These are phyloP conservation scores for Dromiciops gliroides DNA, from an alignment of 2,113 vertebrate species.

Conservation along the genomic window DNA sequence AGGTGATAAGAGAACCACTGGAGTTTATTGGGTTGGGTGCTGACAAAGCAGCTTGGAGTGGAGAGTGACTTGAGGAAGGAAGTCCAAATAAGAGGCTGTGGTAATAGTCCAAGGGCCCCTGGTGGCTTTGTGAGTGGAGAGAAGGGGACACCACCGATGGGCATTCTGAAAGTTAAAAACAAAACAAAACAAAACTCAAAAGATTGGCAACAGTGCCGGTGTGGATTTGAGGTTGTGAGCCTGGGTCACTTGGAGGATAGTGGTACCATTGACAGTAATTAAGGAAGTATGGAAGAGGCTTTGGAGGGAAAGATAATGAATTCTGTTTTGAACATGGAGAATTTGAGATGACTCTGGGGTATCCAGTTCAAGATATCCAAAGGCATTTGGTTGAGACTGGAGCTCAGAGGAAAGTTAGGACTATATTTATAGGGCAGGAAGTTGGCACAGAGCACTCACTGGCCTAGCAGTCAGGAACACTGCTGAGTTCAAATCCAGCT, in stretches of 20 bases:
- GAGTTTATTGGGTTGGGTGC: neutral
- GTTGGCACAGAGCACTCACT: neutral
- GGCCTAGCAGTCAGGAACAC: neutral
- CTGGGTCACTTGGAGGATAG: neutral
- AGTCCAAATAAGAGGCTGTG: neutral
- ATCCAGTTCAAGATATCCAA: neutral
- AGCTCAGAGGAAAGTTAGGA: neutral
- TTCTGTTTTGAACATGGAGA: neutral
- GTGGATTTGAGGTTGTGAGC: neutral
- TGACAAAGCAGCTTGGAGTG: neutral
- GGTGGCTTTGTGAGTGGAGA: neutral
- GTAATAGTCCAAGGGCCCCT: neutral
- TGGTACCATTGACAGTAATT: neutral
- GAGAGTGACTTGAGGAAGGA: neutral
- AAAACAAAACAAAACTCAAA: neutral
- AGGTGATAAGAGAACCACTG: neutral
- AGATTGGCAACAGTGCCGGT: neutral
- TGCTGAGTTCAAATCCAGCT: neutral
- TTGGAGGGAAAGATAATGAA: neutral
- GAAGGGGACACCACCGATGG: neutral
- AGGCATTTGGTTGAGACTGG: neutral
- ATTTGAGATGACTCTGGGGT: neutral
- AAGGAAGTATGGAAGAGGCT: neutral
- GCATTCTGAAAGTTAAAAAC: neutral
- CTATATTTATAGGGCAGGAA: neutral